A percentile compares a stretch with the other conserved stretches of the same genome.
Conservation (phyloP, 2,797 vertebrate genomes). For the Manis javanica region DNA sequence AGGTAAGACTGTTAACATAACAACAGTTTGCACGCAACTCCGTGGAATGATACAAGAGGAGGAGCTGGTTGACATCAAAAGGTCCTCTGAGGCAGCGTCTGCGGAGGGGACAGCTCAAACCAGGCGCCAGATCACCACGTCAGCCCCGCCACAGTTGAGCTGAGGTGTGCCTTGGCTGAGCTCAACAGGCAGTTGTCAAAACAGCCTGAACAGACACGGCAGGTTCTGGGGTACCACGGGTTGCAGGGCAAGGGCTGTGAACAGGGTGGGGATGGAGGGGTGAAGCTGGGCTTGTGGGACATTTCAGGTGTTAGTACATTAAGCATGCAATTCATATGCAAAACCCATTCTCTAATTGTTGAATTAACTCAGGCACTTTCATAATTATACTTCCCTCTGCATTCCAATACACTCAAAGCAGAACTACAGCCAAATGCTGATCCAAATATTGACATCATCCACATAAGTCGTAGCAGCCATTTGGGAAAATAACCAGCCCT, state of each 20-base stretch:
- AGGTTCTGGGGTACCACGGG: background rate
- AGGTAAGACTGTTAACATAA: conserved; percentile 84
- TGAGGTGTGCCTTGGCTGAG: background rate
- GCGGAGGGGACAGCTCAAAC: conserved; percentile 71
- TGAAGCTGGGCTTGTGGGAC: conserved; percentile 4
- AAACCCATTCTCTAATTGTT: conserved; percentile 51
- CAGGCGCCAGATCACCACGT: conserved; percentile 47
- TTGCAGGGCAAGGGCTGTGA: background rate
- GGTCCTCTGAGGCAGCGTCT: conserved; percentile 68
- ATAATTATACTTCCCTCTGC: conserved; percentile 33
- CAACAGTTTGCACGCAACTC: conserved; percentile 86
- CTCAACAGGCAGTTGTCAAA: conserved; percentile 56
- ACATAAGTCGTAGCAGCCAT: conserved; percentile 47
- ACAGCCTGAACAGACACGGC: conserved; percentile 52
- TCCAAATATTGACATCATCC: conserved; percentile 58
- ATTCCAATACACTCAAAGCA: conserved; percentile 60
- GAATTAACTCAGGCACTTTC: conserved; percentile 63
- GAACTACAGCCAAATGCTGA: conserved; percentile 62
- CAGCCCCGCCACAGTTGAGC: background rate
- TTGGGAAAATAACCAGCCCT: background rate
- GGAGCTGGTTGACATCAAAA: conserved; percentile 79
- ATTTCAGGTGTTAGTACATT: conserved; percentile 49
- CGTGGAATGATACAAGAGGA: conserved; percentile 84
- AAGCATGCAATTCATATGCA: conserved; percentile 77
- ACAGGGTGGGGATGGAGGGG: background rate